phyloP scores from a whole-genome alignment of 2,113 vertebrate species.

The Neodontobutis hainanensis region DNA sequence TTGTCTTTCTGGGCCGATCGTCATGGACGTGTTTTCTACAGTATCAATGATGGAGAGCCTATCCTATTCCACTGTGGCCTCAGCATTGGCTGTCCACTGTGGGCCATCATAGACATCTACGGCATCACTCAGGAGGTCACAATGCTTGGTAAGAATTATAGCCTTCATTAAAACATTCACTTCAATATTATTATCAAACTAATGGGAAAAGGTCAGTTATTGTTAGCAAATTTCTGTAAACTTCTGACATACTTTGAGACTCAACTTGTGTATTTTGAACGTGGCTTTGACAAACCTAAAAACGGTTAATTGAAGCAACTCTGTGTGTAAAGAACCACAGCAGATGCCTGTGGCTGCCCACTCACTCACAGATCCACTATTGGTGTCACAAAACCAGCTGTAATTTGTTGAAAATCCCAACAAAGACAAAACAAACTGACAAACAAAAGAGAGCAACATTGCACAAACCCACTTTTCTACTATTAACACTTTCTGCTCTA shows the following conservation, averaged over 20 bases:
- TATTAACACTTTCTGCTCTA: conserved; percentile 29
- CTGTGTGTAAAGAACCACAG: conserved; percentile 22
- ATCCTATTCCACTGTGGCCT: conserved; percentile 97
- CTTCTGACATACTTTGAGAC: conserved; percentile 2
- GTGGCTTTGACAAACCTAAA: conserved; percentile 18
- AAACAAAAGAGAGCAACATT: background rate
- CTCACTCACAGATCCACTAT: background rate
- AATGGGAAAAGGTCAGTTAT: background rate
- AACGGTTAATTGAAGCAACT: conserved; percentile 54
- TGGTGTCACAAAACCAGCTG: conserved; percentile 5
- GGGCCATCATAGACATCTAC: conserved; percentile 98
- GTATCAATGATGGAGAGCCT: conserved; percentile 92
- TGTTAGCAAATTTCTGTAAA: background rate
- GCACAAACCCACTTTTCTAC: conserved; percentile 6
- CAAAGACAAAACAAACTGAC: conserved; percentile 6
- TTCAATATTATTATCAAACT: background rate
- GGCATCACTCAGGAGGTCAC: conserved; percentile 98
- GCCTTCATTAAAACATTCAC: background rate
- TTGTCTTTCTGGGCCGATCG: conserved; percentile 97
- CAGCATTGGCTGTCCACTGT: conserved; percentile 92
- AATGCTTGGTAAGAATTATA: conserved; percentile 86
- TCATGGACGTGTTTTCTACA: conserved; percentile 96
- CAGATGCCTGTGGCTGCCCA: background rate
- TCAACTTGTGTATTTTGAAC: conserved; percentile 13
- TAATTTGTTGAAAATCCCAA: conserved; percentile 2